Evolutionary conservation across 2,888 invertebrate species (phyloP).

Genomic region (Meta bourneti): DNA sequence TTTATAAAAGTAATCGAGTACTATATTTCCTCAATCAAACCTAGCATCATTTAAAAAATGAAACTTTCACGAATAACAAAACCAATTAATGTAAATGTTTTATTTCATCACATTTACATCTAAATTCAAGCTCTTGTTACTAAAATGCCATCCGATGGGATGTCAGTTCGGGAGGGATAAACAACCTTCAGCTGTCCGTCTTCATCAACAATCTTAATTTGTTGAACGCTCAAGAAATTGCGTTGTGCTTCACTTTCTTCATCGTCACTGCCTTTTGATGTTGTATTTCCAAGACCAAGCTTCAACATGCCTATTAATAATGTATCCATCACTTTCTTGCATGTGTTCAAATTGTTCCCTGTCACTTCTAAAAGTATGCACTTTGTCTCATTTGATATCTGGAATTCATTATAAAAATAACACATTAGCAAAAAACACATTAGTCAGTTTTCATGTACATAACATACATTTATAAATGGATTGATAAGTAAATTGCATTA

Average conservation of each 20-base stretch:
- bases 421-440: background rate
- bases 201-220: slow-evolving; percentile 87
- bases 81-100: background rate
- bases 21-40: background rate
- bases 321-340: slow-evolving; percentile 86
- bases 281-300: slow-evolving; percentile 82
- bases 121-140: slow-evolving; percentile 59
- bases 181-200: slow-evolving; percentile 88
- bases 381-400: slow-evolving; percentile 86
- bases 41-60: background rate
- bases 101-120: background rate
- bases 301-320: slow-evolving; percentile 85
- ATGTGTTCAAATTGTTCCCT: slow-evolving; percentile 85
- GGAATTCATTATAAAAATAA: slow-evolving; percentile 78
- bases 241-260: slow-evolving; percentile 72
- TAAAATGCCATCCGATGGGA: slow-evolving; percentile 82
- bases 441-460: background rate
- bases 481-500: background rate
- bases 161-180: slow-evolving; percentile 89
- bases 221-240: slow-evolving; percentile 83
- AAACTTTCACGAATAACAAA: background rate
- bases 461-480: background rate
- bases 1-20: too few species aligned
- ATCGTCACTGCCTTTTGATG: slow-evolving; percentile 78
- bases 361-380: slow-evolving; percentile 89